Evolutionary conservation across 2,888 invertebrate genomes (phyloP).

Genomic region (Ferrisia virgata): DNA sequence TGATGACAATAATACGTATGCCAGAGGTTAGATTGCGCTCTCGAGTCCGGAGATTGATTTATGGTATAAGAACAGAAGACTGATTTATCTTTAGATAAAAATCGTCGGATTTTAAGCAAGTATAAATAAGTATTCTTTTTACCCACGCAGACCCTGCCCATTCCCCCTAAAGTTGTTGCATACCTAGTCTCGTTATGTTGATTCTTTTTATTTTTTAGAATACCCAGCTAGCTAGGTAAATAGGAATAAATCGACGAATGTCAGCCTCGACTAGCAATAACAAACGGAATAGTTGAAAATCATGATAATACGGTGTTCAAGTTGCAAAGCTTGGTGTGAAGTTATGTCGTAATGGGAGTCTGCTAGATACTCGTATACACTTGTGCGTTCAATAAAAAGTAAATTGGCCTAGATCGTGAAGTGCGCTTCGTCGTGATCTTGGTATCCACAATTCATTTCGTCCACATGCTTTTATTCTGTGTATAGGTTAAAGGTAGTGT

Average conservation of each 20-base stretch:
- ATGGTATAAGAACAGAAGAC: background rate
- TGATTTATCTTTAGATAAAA: slow-evolving; percentile 39
- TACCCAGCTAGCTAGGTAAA: too few species aligned
- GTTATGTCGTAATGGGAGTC: slow-evolving; percentile 36
- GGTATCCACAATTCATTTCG: slow-evolving; percentile 42
- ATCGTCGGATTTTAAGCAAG: slow-evolving; percentile 32
- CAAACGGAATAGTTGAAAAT: slow-evolving; percentile 33
- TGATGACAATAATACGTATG: slow-evolving; percentile 30
- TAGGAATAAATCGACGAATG: slow-evolving; percentile 34
- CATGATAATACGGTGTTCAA: slow-evolving; percentile 34
- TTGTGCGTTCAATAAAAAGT: slow-evolving; percentile 44
- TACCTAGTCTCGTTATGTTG: too few species aligned
- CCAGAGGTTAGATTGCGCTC: background rate
- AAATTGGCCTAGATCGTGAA: slow-evolving; percentile 45
- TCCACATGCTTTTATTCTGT: slow-evolving; percentile 30
- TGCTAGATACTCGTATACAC: background rate
- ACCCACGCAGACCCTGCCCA: background rate
- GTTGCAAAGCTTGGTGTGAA: slow-evolving; percentile 28
- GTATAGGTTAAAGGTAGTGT: too few species aligned
- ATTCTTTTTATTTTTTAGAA: background rate
- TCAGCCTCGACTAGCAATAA: slow-evolving; percentile 11
- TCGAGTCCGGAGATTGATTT: background rate
- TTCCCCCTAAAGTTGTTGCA: background rate
- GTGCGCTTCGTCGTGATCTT: slow-evolving; percentile 42
- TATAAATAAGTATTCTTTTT: too few species aligned